A percentile compares a stretch with the other conserved stretches of the same genome.
Conservation (phyloP, 2,797 vertebrate genomes). For the Heteromormyrus szaboi region DNA sequence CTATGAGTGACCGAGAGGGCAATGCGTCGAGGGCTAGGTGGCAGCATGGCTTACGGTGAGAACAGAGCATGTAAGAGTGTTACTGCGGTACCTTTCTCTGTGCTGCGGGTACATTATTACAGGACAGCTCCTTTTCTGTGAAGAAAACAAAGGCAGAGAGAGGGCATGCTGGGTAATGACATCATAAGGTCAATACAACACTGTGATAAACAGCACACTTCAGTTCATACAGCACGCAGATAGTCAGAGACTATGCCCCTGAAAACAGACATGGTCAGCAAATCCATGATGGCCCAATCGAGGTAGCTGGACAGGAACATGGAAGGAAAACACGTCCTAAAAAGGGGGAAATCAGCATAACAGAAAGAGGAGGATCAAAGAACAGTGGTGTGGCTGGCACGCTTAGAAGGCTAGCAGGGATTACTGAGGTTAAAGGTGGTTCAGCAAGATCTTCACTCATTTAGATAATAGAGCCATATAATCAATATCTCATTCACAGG, state of each 20-base stretch:
- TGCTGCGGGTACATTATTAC: conserved; percentile 71
- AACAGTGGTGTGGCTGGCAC: not conserved
- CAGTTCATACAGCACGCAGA: not conserved
- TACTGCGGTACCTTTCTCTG: conserved; percentile 65
- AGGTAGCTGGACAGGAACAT: not conserved
- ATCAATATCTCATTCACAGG: not conserved
- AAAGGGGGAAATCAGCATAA: not conserved
- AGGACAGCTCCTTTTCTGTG: conserved; percentile 53
- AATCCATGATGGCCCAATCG: not conserved
- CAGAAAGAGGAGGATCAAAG: not conserved
- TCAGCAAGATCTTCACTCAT: not conserved
- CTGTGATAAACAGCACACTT: not conserved
- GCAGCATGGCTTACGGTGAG: not conserved
- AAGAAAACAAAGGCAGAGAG: conserved; percentile 31
- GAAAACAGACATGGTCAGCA: not conserved
- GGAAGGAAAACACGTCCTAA: not conserved
- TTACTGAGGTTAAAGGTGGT: not conserved
- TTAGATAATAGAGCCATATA: not conserved
- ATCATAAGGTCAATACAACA: not conserved
- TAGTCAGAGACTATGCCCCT: not conserved
- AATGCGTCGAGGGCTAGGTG: not conserved
- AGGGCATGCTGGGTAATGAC: not conserved
- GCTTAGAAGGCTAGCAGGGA: not conserved
- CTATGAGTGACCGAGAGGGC: not conserved
- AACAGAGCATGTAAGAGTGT: not conserved